phyloP scores from a whole-genome alignment of 1,140 invertebrate genomes.

The Lordiphosa stackelbergi region DNA sequence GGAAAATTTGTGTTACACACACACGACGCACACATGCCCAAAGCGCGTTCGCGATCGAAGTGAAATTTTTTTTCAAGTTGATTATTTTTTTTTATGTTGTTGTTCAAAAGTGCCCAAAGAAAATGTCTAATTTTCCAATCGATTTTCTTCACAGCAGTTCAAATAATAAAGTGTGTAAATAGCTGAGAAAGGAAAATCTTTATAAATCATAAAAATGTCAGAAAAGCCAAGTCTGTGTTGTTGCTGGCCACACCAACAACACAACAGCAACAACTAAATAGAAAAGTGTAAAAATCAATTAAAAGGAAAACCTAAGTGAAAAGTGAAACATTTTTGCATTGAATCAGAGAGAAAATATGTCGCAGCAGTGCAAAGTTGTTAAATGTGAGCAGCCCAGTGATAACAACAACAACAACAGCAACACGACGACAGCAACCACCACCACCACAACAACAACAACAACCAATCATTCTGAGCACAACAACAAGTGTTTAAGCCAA shows the following conservation, averaged over 20 bases:
- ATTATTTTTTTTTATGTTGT: background rate
- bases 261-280: constrained; percentile 7
- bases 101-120: background rate
- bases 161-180: constrained; percentile 1
- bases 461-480: constrained; percentile 52
- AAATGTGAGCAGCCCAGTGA: constrained; percentile 22
- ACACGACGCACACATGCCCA: background rate
- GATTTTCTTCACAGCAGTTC: background rate
- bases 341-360: constrained; percentile 15
- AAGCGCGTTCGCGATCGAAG: background rate
- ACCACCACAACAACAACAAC: constrained; percentile 16
- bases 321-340: constrained; percentile 2
- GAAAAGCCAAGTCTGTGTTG: constrained; percentile 3
- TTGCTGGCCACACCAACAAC: constrained; percentile 20
- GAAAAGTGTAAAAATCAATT: background rate
- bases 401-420: constrained; percentile 30
- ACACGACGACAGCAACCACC: constrained; percentile 20
- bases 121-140: background rate
- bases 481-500: constrained; percentile 74
- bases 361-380: constrained; percentile 21
- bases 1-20: constrained; percentile 38
- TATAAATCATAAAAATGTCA: constrained; percentile 1
- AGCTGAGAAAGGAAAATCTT: constrained; percentile 9
- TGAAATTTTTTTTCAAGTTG: constrained; percentile 2
- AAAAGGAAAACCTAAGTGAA: constrained; percentile 7